Percentiles rank a stretch among this genome's conserved stretches.
These are phyloP conservation scores for Drosophila elegans DNA, from an alignment of 1,140 invertebrate genomes.

Conservation along the genomic window DNA sequence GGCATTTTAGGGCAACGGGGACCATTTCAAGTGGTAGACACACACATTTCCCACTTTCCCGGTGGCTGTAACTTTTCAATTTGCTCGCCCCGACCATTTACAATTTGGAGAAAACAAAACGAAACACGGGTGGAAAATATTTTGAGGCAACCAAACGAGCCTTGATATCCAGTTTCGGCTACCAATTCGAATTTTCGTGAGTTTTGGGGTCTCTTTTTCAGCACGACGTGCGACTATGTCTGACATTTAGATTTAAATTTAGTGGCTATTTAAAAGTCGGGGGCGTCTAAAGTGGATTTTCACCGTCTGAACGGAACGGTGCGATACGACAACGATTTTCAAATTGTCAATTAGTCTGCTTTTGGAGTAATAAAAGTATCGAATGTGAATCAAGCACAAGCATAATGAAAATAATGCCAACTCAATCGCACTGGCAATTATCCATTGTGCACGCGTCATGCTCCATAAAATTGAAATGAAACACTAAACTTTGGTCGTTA, in stretches of 20 bases:
- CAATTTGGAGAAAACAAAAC: slow-evolving; percentile 49
- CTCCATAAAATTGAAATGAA: slow-evolving; percentile 78
- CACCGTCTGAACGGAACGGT: slow-evolving; percentile 25
- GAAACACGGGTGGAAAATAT: slow-evolving; percentile 19
- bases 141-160: slow-evolving; percentile 54
- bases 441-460: slow-evolving; percentile 70
- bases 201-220: slow-evolving; percentile 21
- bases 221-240: slow-evolving; percentile 46
- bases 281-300: slow-evolving; percentile 48
- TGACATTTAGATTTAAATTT: slow-evolving; percentile 70
- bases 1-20: slow-evolving; percentile 55
- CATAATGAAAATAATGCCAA: slow-evolving; percentile 33
- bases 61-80: slow-evolving; percentile 60
- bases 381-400: slow-evolving; percentile 19
- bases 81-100: slow-evolving; percentile 53
- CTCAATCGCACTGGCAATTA: slow-evolving; percentile 52
- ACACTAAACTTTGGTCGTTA: slow-evolving; percentile 73
- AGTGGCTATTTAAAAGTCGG: slow-evolving; percentile 61
- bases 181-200: slow-evolving; percentile 33
- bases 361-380: slow-evolving; percentile 21
- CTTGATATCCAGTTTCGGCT: slow-evolving; percentile 44
- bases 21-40: slow-evolving; percentile 44
- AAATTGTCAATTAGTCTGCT: slow-evolving; percentile 49
- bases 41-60: slow-evolving; percentile 24
- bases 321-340: slow-evolving; percentile 18